Percentiles rank a stretch among this genome's conserved stretches.
Evolutionary conservation across 92 coral and sea anemone genomes (phyloP).

Genomic region (Palythoa caribaeorum): DNA sequence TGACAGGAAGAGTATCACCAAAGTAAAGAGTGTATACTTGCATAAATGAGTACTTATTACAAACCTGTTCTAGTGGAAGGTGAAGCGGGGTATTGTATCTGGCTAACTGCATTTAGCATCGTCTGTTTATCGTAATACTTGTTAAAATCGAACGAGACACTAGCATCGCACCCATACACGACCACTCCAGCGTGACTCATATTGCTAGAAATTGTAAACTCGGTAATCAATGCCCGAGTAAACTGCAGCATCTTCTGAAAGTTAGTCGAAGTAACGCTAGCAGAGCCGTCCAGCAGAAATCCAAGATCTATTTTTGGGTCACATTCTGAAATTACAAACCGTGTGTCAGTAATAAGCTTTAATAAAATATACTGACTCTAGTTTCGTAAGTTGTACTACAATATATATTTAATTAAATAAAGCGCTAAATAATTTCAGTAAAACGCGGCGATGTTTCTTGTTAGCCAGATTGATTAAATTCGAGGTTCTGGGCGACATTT

Average conservation of each 20-base stretch:
- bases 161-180: slow-evolving; percentile 5
- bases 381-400: no score
- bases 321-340: not conserved
- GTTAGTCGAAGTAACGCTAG: not conserved
- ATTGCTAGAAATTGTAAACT: slow-evolving; percentile 14
- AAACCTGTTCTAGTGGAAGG: slow-evolving; percentile 6
- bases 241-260: slow-evolving; percentile 37
- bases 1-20: not conserved
- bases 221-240: not conserved
- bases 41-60: not conserved
- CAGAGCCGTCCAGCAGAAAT: slow-evolving; percentile 34
- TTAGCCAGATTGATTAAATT: no score
- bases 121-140: slow-evolving; percentile 33
- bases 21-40: not conserved
- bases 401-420: no score
- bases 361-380: no score
- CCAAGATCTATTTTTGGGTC: slow-evolving; percentile 39
- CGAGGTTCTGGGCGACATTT: no score
- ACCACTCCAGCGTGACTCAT: slow-evolving; percentile 32
- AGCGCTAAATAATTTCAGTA: no score
- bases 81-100: slow-evolving; percentile 7
- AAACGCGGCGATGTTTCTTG: no score
- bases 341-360: no score
- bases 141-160: slow-evolving; percentile 18
- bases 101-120: not conserved